A percentile compares a stretch with the other conserved stretches of the same genome.
Evolutionary conservation across 2,888 invertebrate genomes (phyloP).

Genomic region (Cephus runcator): DNA sequence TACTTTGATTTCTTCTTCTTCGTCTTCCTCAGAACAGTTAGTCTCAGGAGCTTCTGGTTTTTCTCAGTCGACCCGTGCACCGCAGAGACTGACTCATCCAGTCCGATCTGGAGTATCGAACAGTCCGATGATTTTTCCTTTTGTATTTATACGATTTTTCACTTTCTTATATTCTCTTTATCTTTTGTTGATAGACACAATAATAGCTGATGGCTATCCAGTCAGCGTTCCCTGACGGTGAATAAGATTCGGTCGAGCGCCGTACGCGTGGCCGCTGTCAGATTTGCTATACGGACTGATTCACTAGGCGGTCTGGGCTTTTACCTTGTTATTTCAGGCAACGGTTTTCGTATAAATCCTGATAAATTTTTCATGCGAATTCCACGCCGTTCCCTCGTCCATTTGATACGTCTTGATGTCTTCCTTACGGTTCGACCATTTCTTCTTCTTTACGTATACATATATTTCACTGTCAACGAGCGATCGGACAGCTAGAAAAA

Average conservation of each 20-base stretch:
- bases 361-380: constrained; percentile 3
- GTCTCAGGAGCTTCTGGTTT: constrained; percentile 42
- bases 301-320: constrained; percentile 28
- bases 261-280: constrained; percentile 34
- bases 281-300: constrained; percentile 39
- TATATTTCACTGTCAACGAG: background rate
- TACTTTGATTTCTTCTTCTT: constrained; percentile 6
- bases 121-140: background rate
- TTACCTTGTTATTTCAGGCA: constrained; percentile 48
- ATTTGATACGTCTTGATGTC: background rate
- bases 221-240: constrained; percentile 3
- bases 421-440: background rate
- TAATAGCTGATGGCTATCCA: background rate
- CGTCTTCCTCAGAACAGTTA: background rate
- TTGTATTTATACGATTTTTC: background rate
- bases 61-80: constrained; percentile 29
- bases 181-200: background rate
- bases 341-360: constrained; percentile 34
- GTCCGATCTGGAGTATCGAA: background rate
- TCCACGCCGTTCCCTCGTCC: constrained; percentile 1
- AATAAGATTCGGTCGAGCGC: background rate
- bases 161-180: background rate
- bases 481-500: background rate
- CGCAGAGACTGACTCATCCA: background rate
- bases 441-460: background rate